These are phyloP conservation scores for Aphelocoma californica DNA, from an alignment of 2,797 vertebrate species.

Conservation along the genomic window DNA sequence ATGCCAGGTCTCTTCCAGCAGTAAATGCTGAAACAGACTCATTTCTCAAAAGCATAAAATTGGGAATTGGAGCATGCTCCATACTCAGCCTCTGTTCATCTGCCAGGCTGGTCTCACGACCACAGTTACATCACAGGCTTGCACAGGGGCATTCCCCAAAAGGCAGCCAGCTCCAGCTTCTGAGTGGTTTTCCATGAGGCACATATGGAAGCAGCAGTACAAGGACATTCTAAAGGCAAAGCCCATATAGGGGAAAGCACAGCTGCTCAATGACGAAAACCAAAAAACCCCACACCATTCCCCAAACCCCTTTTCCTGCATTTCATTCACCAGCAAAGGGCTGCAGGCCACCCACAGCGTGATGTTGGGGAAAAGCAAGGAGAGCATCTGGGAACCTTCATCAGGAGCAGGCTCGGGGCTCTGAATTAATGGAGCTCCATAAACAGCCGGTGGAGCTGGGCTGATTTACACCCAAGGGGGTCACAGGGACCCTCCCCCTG, in stretches of 20 bases:
- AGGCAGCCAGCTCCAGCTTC: background rate
- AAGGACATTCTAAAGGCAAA: background rate
- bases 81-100: background rate
- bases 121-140: background rate
- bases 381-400: conserved; percentile 31
- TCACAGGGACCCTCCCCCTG: background rate
- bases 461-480: background rate
- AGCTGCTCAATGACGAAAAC: background rate
- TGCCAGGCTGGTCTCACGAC: background rate
- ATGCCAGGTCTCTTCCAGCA: background rate
- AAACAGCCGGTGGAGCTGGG: background rate
- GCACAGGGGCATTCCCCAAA: background rate
- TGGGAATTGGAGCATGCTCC: background rate
- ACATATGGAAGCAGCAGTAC: background rate
- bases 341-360: background rate
- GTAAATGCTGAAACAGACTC: background rate
- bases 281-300: background rate
- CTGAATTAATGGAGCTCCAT: background rate
- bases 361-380: background rate
- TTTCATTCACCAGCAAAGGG: background rate
- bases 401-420: background rate
- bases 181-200: background rate
- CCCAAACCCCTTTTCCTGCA: background rate
- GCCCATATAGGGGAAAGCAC: background rate
- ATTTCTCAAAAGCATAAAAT: background rate